phyloP scores from a whole-genome alignment of 2,888 invertebrate genomes.

The Drosophila helvetica region DNA sequence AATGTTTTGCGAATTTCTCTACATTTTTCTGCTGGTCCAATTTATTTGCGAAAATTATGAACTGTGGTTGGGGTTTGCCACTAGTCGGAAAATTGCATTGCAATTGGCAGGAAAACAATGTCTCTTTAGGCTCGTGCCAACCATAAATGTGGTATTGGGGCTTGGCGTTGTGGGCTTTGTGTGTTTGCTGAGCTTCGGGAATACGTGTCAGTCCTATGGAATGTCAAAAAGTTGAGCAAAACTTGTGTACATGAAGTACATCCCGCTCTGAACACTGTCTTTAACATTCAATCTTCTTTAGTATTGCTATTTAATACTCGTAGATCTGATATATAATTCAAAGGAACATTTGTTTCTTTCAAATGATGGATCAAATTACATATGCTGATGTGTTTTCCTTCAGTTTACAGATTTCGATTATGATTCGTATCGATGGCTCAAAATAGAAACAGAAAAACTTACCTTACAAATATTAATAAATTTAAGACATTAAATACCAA shows the following conservation, averaged over 20 bases:
- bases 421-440: too few species aligned
- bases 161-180: not conserved
- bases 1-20: not conserved
- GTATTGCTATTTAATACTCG: too few species aligned
- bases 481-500: not conserved
- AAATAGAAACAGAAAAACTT: too few species aligned
- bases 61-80: not conserved
- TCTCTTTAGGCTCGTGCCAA: not conserved
- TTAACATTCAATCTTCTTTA: too few species aligned
- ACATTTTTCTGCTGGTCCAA: not conserved
- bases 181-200: not conserved
- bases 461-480: not conserved
- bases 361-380: too few species aligned
- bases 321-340: too few species aligned
- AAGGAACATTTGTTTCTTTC: too few species aligned
- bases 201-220: not conserved
- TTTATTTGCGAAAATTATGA: not conserved
- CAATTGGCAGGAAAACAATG: not conserved
- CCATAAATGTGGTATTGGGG: not conserved
- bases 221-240: not conserved
- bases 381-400: too few species aligned
- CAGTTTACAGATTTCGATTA: too few species aligned
- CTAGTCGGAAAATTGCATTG: conserved; percentile 1
- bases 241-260: not conserved
- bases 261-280: too few species aligned